phyloP scores from a whole-genome alignment of 2,797 vertebrate species.

The Cercopithecus petaurista region DNA sequence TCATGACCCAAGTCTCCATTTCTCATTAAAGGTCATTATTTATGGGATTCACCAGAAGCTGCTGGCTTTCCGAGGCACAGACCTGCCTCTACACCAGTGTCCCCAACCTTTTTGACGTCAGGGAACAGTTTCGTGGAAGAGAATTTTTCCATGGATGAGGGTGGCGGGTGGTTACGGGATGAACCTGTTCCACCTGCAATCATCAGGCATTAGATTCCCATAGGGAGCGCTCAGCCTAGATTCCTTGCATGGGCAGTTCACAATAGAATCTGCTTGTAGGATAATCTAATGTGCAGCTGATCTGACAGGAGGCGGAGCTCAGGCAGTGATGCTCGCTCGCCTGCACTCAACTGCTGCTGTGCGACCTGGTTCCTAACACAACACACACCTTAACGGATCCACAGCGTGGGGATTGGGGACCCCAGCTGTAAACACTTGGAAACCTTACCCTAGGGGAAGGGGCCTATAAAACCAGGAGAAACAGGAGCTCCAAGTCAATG shows the following conservation, averaged over 20 bases:
- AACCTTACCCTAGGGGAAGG: fast-evolving
- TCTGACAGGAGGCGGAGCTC: no score
- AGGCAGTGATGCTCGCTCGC: fast-evolving
- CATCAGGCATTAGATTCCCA: fast-evolving
- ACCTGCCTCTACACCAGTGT: no score
- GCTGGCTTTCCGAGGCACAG: no score
- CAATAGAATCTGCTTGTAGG: fast-evolving
- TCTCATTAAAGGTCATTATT: fast-evolving
- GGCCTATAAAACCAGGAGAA: no score
- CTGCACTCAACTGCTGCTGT: fast-evolving
- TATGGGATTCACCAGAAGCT: no score
- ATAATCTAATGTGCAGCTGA: fast-evolving
- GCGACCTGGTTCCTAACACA: no score
- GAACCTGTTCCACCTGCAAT: no score
- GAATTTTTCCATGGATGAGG: fast-evolving
- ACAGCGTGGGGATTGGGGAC: fast-evolving
- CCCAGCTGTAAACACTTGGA: fast-evolving
- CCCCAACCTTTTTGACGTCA: no score
- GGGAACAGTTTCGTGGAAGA: fast-evolving
- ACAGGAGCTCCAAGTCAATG: fast-evolving
- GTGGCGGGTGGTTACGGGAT: fast-evolving
- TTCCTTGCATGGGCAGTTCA: no score
- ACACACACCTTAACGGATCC: no score
- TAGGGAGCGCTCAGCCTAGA: fast-evolving
- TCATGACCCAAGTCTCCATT: fast-evolving